Percentiles rank a stretch among this genome's conserved stretches.
Evolutionary conservation across 2,888 invertebrate genomes (phyloP).

Genomic region (Amblyjoppa proteus): DNA sequence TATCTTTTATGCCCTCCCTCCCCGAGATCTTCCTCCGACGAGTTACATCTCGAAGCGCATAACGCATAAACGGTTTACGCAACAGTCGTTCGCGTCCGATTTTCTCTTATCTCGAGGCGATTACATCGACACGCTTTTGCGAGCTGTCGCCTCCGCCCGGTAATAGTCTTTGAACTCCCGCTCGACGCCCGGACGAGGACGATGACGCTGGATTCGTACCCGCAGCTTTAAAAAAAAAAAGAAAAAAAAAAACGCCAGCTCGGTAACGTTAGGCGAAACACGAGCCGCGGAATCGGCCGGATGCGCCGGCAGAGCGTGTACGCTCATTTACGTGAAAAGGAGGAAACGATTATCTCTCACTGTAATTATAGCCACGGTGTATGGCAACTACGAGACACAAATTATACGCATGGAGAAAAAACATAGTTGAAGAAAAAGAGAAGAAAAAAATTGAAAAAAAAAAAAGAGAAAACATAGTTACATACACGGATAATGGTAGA

Average conservation of each 20-base stretch:
- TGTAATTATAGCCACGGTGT: slow-evolving; percentile 63
- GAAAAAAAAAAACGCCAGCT: not conserved
- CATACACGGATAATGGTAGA: slow-evolving; percentile 20
- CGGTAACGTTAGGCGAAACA: not conserved
- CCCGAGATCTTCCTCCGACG: slow-evolving; percentile 16
- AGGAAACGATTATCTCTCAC: slow-evolving; percentile 65
- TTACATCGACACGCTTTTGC: slow-evolving; percentile 26
- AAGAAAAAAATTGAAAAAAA: not conserved
- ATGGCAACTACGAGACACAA: slow-evolving; percentile 40
- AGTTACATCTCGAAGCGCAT: not conserved
- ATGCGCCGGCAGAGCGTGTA: slow-evolving; percentile 59
- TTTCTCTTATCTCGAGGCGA: slow-evolving; percentile 6
- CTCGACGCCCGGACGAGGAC: slow-evolving; percentile 15
- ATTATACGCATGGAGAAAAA: slow-evolving; percentile 21
- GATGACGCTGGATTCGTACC: not conserved
- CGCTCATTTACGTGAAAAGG: slow-evolving; percentile 66
- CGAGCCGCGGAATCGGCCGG: slow-evolving; percentile 46
- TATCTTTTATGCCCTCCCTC: not conserved
- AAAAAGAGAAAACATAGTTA: slow-evolving; percentile 1
- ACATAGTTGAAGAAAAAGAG: slow-evolving; percentile 11
- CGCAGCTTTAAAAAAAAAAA: not conserved
- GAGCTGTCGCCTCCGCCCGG: slow-evolving; percentile 43
- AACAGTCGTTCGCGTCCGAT: slow-evolving; percentile 43
- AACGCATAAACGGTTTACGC: slow-evolving; percentile 65
- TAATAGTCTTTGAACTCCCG: slow-evolving; percentile 66